phyloP scores from a whole-genome alignment of 1,140 invertebrate genomes.

The Zelostemma sp. region DNA sequence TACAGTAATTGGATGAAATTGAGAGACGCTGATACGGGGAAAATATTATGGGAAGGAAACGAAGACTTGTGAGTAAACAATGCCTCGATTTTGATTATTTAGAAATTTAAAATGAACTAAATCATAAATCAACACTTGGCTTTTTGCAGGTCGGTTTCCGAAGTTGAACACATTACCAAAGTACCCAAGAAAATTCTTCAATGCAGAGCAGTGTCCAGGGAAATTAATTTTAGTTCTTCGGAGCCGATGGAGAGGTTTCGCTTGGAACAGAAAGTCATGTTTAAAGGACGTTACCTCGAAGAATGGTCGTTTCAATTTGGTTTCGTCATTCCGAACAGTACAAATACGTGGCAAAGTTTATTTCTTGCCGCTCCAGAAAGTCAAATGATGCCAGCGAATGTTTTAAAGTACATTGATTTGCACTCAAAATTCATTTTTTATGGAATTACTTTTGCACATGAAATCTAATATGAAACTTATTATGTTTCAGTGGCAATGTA shows the following conservation, averaged over 20 bases:
- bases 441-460: conserved; percentile 3
- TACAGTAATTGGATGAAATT: conserved; percentile 98
- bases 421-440: conserved; percentile 7
- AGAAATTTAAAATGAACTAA: no score
- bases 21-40: conserved; percentile 94
- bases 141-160: conserved; percentile 78
- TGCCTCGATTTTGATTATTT: not conserved
- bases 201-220: conserved; percentile 94
- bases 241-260: conserved; percentile 97
- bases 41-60: conserved; percentile 97
- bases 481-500: conserved; percentile 92
- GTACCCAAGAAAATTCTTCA: conserved; percentile 98
- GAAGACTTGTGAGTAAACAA: conserved; percentile 88
- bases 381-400: conserved; percentile 99
- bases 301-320: conserved; percentile 99
- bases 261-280: conserved; percentile 92
- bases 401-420: conserved; percentile 83
- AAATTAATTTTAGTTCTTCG: conserved; percentile 98
- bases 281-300: conserved; percentile 87
- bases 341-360: conserved; percentile 98
- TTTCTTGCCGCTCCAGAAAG: conserved; percentile 99
- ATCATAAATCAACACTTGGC: no score
- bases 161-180: conserved; percentile 93
- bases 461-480: conserved; percentile 15
- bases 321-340: conserved; percentile 98